These are phyloP conservation scores for Zootermopsis nevadensis DNA, from an alignment of 2,888 invertebrate species.

Conservation along the genomic window DNA sequence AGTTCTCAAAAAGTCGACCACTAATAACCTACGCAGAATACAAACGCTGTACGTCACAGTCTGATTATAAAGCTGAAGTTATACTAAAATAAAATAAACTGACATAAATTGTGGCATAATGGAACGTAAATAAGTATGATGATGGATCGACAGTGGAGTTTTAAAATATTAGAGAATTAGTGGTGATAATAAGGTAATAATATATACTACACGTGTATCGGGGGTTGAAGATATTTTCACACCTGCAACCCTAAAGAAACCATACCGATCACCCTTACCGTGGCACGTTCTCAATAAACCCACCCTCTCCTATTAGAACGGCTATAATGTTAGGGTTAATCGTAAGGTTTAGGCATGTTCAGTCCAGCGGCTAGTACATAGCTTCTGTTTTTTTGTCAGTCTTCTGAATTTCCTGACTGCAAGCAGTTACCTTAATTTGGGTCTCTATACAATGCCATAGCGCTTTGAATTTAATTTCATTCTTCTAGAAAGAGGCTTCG, in stretches of 20 bases:
- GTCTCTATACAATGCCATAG: not conserved
- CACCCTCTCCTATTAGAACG: not conserved
- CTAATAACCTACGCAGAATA: constrained; percentile 16
- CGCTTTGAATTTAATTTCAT: not conserved
- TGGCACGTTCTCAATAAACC: not conserved
- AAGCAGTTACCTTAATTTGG: constrained; percentile 3
- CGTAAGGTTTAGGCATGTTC: not conserved
- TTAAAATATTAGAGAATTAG: constrained; percentile 34
- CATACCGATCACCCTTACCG: not conserved
- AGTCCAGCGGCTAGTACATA: not conserved
- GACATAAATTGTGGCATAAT: constrained; percentile 40
- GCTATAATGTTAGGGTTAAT: not conserved
- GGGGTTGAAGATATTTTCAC: constrained; percentile 25
- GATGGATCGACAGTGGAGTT: constrained; percentile 1
- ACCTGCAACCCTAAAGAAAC: constrained; percentile 37
- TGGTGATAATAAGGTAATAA: constrained; percentile 41
- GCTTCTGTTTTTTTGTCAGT: not conserved
- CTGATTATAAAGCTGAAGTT: not conserved
- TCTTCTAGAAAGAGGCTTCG: not conserved
- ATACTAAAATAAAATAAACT: constrained; percentile 8
- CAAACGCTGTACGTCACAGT: not conserved
- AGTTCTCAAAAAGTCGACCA: not conserved
- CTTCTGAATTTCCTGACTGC: not conserved
- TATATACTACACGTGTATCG: constrained; percentile 19
- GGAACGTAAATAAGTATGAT: constrained; percentile 27